Conservation (phyloP, 2,113 vertebrate species). For the Pimephales promelas region DNA sequence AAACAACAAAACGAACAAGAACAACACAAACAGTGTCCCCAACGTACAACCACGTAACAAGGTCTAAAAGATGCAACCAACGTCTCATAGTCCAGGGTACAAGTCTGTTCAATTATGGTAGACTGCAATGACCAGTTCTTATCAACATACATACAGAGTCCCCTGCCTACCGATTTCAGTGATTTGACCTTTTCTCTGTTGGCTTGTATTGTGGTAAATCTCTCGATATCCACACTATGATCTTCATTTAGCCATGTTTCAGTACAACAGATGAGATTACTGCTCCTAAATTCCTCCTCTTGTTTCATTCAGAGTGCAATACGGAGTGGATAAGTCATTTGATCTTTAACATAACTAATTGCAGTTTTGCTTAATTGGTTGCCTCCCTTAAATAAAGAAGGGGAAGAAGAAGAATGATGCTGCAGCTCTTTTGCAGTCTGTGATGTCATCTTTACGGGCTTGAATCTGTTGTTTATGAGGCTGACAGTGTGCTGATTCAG, state of each 20-base stretch:
- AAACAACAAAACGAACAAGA: too few relatives aligned
- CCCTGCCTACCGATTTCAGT: too few relatives aligned
- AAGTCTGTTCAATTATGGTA: too few relatives aligned
- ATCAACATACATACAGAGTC: too few relatives aligned
- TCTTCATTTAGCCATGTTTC: neutral
- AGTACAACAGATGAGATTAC: constrained; percentile 2
- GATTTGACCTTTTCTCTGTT: too few relatives aligned
- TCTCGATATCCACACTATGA: neutral
- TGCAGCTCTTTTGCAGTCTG: neutral
- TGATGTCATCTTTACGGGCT: constrained; percentile 26
- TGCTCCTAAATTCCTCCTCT: constrained; percentile 1
- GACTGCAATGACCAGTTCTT: too few relatives aligned
- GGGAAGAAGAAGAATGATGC: constrained; percentile 36
- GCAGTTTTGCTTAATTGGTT: constrained; percentile 6
- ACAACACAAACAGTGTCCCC: too few relatives aligned
- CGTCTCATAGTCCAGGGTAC: too few relatives aligned
- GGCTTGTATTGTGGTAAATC: too few relatives aligned
- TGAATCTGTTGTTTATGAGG: constrained; percentile 26
- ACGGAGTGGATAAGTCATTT: constrained; percentile 49
- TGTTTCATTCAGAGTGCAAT: neutral
- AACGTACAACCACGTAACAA: too few relatives aligned
- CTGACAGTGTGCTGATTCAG: constrained; percentile 38
- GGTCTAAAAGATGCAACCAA: too few relatives aligned
- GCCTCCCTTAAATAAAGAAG: constrained; percentile 62
- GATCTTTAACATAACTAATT: neutral